Conservation (phyloP, 1,140 invertebrate species). For the Drosophila murphyi region DNA sequence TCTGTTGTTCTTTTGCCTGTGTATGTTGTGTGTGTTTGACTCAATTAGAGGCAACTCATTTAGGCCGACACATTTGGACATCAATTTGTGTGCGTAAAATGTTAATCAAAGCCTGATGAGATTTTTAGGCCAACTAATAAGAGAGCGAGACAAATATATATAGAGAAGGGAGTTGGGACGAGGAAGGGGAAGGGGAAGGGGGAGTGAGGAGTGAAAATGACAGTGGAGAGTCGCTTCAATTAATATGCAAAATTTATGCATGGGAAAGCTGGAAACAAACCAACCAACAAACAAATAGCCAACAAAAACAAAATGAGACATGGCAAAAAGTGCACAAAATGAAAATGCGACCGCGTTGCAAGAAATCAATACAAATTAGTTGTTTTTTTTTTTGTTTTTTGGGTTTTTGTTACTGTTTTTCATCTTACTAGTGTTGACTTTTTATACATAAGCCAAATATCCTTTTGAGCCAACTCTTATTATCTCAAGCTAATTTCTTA, state of each 20-base stretch:
- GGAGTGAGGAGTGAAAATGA: neutral
- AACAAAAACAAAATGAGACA: conserved; percentile 38
- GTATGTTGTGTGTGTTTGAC: conserved; percentile 54
- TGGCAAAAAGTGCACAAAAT: conserved; percentile 14
- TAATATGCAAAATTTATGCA: conserved; percentile 83
- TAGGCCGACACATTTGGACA: conserved; percentile 55
- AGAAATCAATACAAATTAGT: conserved; percentile 79
- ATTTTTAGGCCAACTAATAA: conserved; percentile 76
- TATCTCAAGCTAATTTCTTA: too few species aligned
- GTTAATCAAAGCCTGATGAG: conserved; percentile 79
- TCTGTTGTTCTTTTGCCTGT: conserved; percentile 11
- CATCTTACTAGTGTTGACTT: neutral
- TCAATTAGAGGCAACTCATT: conserved; percentile 82
- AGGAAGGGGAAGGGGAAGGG: neutral
- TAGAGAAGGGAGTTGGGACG: neutral
- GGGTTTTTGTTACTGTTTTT: conserved; percentile 13
- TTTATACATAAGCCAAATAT: conserved; percentile 7
- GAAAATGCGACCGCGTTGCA: conserved; percentile 38
- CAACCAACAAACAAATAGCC: conserved; percentile 45
- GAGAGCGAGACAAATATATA: neutral
- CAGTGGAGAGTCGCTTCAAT: conserved; percentile 60
- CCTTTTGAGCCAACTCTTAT: neutral
- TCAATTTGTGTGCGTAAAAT: conserved; percentile 74
- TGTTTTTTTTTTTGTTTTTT: neutral
- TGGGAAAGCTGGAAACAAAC: conserved; percentile 81